Base-by-base conservation (phyloP, 1,140 invertebrate genomes). In the Ceratitis capitata region DNA sequence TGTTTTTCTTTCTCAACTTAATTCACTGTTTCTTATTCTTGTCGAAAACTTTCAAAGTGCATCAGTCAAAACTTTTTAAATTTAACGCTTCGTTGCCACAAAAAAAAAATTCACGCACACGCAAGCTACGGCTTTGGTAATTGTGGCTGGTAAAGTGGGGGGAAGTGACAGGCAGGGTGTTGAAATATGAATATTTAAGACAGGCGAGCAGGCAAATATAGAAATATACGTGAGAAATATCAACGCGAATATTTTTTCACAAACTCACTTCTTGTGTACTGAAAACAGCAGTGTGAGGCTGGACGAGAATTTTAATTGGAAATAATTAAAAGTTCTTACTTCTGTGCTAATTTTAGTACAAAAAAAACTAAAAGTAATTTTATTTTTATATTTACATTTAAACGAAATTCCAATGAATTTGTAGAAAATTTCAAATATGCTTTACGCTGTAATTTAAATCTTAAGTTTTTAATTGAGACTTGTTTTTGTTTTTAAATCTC, bases 31-130 rank as follows among this genome's bases (percentile, higher is more conserved):
- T 4, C 32, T 32, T 35, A 29, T 35, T 19, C 32, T 69, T 69
- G 29, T 69, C 32, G 61, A 69, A 69, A 69, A 69, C 61, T 69
- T 69, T 32, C 29, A 69, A 69, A 69, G 61, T 69, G 32, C 61
- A 69, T 69, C 61, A 69, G 61, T 69, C 61, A 35, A 35, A 69
- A 69, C 61, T 35, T 69, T 69, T 69, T 69, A 69, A 69, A 69
- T 69, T 69, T 69, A 69, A 69, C 61, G 32, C 61, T 69, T 69
- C 29, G 61, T 69, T 69, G 61, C 14, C 32, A 39, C 61, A 69
- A 61, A 14, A 61, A 32, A 23, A 19, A 64, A 53, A 3, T 39
- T 14, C 61, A 69, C 61, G 61, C 61, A 32, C n/a, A 69, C 58
- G 61, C 3, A 69, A 35, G 35, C 39, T 12, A 69, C 14, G 16